These are phyloP conservation scores for Camponotus pennsylvanicus DNA, from an alignment of 1,140 invertebrate species.

Conservation along the genomic window DNA sequence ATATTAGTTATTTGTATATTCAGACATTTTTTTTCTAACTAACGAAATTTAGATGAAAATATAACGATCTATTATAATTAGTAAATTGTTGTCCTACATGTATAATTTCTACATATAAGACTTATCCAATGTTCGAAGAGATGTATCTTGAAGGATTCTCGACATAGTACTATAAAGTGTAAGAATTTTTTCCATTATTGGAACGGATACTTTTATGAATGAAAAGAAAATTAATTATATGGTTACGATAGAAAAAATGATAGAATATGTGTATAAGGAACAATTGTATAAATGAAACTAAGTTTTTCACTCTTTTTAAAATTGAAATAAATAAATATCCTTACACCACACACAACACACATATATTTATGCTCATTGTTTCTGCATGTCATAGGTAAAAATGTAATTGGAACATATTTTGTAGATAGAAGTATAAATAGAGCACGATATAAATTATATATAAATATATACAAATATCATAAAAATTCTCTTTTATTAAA, in stretches of 20 bases:
- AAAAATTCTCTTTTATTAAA: background rate
- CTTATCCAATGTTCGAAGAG: background rate
- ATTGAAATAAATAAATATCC: slow-evolving; percentile 39
- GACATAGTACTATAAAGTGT: background rate
- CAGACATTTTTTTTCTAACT: background rate
- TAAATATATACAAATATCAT: slow-evolving; percentile 8
- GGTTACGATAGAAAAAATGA: background rate
- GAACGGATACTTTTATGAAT: background rate
- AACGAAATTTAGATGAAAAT: slow-evolving; percentile 5
- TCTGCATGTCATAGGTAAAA: background rate
- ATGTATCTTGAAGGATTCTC: slow-evolving; percentile 2
- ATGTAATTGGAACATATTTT: background rate
- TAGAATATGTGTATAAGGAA: slow-evolving; percentile 21
- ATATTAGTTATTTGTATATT: slow-evolving; percentile 12
- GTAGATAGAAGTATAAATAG: background rate
- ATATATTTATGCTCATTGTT: background rate
- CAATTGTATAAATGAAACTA: slow-evolving; percentile 42
- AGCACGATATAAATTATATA: background rate
- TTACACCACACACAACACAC: background rate
- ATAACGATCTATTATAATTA: background rate
- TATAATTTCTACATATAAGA: no score
- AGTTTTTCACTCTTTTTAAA: slow-evolving; percentile 49
- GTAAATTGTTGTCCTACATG: background rate
- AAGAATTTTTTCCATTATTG: slow-evolving; percentile 9
- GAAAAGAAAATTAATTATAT: background rate